Percentiles rank a stretch among this genome's conserved stretches.
Conservation (phyloP, 2,888 invertebrate genomes). For the Epinotia demarniana region DNA sequence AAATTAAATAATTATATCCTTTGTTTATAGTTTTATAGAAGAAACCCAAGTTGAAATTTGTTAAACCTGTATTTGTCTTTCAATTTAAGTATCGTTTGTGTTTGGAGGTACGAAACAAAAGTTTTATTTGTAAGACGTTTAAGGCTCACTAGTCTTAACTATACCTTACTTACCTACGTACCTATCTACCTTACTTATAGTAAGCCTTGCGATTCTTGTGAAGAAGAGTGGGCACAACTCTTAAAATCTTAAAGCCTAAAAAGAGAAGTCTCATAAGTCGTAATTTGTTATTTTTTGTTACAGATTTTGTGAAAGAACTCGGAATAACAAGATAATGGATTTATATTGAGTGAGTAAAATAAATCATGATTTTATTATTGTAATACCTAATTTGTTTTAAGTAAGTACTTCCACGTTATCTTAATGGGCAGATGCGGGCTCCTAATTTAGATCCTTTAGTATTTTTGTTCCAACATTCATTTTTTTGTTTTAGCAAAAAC, state of each 20-base stretch:
- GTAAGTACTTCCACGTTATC: slow-evolving; percentile 9
- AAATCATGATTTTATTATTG: slow-evolving; percentile 5
- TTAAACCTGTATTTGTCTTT: not conserved
- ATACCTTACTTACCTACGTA: too few species aligned
- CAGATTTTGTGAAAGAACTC: slow-evolving; percentile 23
- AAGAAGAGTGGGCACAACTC: too few species aligned
- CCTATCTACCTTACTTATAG: too few species aligned
- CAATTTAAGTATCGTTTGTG: too few species aligned
- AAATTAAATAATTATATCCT: not conserved
- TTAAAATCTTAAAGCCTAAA: too few species aligned
- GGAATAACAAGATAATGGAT: not conserved
- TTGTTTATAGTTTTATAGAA: not conserved
- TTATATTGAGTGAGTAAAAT: slow-evolving; percentile 27
- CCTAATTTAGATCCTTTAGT: slow-evolving; percentile 27
- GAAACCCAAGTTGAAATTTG: not conserved
- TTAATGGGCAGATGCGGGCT: slow-evolving; percentile 41
- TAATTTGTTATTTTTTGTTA: slow-evolving; percentile 18
- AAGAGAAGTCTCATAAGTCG: too few species aligned
- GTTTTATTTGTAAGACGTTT: too few species aligned
- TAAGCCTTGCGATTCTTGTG: too few species aligned
- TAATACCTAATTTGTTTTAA: slow-evolving; percentile 10
- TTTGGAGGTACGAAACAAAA: too few species aligned
- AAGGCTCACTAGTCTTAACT: too few species aligned
- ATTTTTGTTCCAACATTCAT: not conserved
- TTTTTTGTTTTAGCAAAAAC: slow-evolving; percentile 12